phyloP scores from a whole-genome alignment of 2,888 invertebrate genomes.

The Eurois occulta region DNA sequence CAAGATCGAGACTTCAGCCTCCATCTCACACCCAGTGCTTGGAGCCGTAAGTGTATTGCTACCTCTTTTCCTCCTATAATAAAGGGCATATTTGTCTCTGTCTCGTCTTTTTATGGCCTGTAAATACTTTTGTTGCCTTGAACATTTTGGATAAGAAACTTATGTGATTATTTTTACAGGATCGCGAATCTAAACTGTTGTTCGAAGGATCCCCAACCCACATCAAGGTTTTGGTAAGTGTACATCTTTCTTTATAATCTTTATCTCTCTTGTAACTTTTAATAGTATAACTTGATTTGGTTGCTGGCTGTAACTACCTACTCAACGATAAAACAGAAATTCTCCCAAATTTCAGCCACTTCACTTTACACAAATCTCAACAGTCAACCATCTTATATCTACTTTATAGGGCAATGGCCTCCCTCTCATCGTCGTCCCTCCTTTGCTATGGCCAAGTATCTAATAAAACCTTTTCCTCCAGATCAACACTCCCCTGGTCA shows the following conservation, averaged over 20 bases:
- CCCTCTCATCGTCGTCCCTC: neutral
- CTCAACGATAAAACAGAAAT: neutral
- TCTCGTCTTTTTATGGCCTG: neutral
- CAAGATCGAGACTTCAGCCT: conserved; percentile 80
- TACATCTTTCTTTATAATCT: neutral
- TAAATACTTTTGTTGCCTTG: neutral
- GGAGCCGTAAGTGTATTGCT: conserved; percentile 79
- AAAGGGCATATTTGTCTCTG: neutral
- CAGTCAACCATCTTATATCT: neutral
- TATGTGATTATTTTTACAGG: conserved; percentile 69
- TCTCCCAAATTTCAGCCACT: neutral
- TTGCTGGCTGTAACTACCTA: neutral
- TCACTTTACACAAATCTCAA: neutral
- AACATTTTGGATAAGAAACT: neutral
- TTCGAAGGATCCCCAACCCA: conserved; percentile 82
- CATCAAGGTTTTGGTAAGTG: conserved; percentile 83
- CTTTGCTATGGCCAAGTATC: neutral
- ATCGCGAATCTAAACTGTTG: conserved; percentile 82
- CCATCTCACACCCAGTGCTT: conserved; percentile 79
- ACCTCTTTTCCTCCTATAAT: neutral
- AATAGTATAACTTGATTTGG: neutral
- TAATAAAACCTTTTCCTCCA: conserved; percentile 56
- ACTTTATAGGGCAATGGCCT: neutral
- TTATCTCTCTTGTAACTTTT: neutral
- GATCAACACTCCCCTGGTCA: conserved; percentile 87